Conservation (phyloP, 2,797 vertebrate genomes). For the Phylloscopus collybita region DNA sequence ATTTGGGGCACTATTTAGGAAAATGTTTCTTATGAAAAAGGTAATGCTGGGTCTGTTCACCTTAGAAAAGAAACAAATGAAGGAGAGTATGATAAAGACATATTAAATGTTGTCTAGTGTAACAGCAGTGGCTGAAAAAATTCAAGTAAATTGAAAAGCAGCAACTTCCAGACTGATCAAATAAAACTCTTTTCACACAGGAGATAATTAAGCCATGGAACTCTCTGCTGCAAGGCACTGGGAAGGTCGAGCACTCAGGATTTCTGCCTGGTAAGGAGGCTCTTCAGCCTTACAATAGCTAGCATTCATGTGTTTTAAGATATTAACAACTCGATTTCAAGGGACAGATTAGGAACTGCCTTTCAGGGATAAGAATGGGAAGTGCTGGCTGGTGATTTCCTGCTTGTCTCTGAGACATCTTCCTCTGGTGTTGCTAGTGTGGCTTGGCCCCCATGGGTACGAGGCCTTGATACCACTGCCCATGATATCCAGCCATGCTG, state of each 20-base stretch:
- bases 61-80: not conserved
- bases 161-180: conserved; percentile 41
- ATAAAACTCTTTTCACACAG: conserved; percentile 16
- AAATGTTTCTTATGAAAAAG: not conserved
- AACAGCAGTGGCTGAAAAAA: conserved; percentile 4
- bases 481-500: rapidly evolving
- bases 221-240: not conserved
- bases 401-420: not conserved
- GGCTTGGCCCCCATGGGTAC: not conserved
- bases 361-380: not conserved
- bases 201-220: conserved; percentile 41
- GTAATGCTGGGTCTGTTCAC: not conserved
- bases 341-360: not conserved
- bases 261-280: not conserved
- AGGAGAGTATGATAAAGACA: conserved; percentile 16
- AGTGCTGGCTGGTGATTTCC: not conserved
- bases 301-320: not conserved
- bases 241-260: not conserved
- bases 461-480: not conserved
- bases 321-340: not conserved
- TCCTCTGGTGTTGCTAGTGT: not conserved
- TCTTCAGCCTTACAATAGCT: not conserved
- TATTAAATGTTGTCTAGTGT: not conserved
- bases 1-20: not conserved
- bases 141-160: conserved; percentile 15